Conservation (phyloP, 2,888 invertebrate species). For the Diarsia brunnea region DNA sequence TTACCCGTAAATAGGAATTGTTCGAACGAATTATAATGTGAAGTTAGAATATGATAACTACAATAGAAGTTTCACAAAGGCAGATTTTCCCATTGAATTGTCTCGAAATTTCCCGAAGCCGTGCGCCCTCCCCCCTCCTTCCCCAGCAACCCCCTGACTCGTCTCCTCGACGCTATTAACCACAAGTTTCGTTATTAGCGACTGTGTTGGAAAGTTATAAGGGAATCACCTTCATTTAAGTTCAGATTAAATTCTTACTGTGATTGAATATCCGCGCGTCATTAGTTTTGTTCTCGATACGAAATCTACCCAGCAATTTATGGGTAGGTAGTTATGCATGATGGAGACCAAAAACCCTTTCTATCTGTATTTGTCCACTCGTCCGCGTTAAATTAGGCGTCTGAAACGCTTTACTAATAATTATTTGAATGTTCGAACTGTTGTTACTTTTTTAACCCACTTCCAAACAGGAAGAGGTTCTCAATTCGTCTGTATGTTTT, state of each 20-base stretch:
- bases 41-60: constrained; percentile 79
- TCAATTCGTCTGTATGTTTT: too few species aligned
- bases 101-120: constrained; percentile 81
- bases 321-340: not conserved
- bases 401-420: too few species aligned
- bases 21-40: constrained; percentile 68
- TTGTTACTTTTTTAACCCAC: too few species aligned
- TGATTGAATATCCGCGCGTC: constrained; percentile 79
- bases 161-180: constrained; percentile 81
- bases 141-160: constrained; percentile 36
- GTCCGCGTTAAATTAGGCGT: not conserved
- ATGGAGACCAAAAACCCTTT: not conserved
- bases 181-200: constrained; percentile 89
- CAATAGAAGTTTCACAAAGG: constrained; percentile 85
- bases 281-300: constrained; percentile 62
- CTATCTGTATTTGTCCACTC: not conserved
- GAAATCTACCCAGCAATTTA: constrained; percentile 10
- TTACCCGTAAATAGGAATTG: constrained; percentile 66
- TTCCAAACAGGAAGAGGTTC: too few species aligned
- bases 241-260: constrained; percentile 88
- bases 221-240: constrained; percentile 89
- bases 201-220: constrained; percentile 87
- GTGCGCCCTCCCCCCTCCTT: constrained; percentile 62
- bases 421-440: too few species aligned
- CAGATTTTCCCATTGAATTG: constrained; percentile 88